Evolutionary conservation across 35 echinoderm and acorn worm genomes (phyloP).

Genomic region (Patiria miniata): DNA sequence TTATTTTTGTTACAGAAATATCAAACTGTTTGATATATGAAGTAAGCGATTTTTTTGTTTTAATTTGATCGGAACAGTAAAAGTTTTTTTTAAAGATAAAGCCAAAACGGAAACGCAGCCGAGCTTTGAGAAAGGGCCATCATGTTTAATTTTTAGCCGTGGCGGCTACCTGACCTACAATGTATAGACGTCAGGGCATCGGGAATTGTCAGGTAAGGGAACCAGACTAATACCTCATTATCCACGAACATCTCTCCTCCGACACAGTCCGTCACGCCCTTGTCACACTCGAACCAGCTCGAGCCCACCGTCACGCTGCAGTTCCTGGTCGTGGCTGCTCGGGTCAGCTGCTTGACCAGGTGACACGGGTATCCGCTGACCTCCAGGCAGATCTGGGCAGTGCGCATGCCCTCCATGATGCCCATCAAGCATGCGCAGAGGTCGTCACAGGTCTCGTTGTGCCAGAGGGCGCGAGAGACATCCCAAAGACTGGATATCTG

Average conservation of each 20-base stretch:
- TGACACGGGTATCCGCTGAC: conserved; percentile 30
- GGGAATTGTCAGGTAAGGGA: too few relatives aligned
- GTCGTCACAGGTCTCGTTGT: conserved; percentile 30
- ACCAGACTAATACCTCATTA: neutral
- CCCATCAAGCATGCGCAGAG: conserved; percentile 13
- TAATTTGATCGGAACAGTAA: too few relatives aligned
- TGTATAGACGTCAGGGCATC: too few relatives aligned
- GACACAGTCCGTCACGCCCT: neutral
- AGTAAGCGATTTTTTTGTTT: too few relatives aligned
- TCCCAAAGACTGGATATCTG: neutral
- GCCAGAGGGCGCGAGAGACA: neutral
- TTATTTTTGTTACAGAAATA: too few relatives aligned
- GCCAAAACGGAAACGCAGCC: too few relatives aligned
- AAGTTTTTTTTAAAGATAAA: too few relatives aligned
- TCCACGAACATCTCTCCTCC: neutral
- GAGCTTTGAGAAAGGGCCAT: too few relatives aligned
- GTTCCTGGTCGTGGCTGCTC: neutral
- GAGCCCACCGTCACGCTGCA: neutral
- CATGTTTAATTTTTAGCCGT: too few relatives aligned
- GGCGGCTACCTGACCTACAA: too few relatives aligned
- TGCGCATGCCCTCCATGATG: neutral
- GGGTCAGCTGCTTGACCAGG: conserved; percentile 19
- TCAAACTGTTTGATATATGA: too few relatives aligned
- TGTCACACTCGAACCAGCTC: neutral
- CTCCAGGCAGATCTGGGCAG: conserved; percentile 19